Evolutionary conservation across 2,113 vertebrate genomes (phyloP), one percentile per base, ranked within the genome.

Genomic region (Paraplagusia blochii): DNA sequence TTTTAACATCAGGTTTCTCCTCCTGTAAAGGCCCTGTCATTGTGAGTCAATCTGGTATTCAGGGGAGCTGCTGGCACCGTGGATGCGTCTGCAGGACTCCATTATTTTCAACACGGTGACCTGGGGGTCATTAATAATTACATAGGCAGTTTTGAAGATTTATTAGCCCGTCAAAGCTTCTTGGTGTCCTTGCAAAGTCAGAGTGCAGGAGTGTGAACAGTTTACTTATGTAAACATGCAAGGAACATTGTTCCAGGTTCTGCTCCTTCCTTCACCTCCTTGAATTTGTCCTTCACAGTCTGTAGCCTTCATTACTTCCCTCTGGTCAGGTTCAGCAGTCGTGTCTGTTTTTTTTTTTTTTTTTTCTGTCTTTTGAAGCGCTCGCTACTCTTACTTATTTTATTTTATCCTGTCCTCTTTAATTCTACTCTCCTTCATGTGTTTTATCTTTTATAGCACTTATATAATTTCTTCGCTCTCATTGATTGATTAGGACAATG

Each of bases 121-220:
- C 29, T 50, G 47, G 58, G 58, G 52, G 47, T 63, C 63, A 63
- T 82, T 76, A 80, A 78, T 76, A 69, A 59, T 78, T 80, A 66
- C 70, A 56, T 11, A 66, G 54, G n/a, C 18, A 18, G 36, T 49
- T 68, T 48, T 58, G 57, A 74, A 80, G 69, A 70, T 77, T 57
- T 79, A 76, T 79, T 60, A 63, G 63, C 15, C 49, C 77, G 67
- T 71, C 64, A 65, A 64, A 62, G 6, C 3, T 4, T 9, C 47
- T 74, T 59, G 5, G 8, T 63, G 34, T 72, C 75, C 53, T 47
- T 55, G 52, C 33, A 57, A 57, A 72, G 33, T 56, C 43, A 7
- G 10, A 12, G 35, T 35, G 16, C 11, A 51, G 29, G 16, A 61
- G 12, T 13, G 7, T 55, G 56, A 33, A 47, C 57, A 74, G 53